These are phyloP conservation scores for Drosophila anceps DNA, from an alignment of 2,888 invertebrate species.

Conservation along the genomic window DNA sequence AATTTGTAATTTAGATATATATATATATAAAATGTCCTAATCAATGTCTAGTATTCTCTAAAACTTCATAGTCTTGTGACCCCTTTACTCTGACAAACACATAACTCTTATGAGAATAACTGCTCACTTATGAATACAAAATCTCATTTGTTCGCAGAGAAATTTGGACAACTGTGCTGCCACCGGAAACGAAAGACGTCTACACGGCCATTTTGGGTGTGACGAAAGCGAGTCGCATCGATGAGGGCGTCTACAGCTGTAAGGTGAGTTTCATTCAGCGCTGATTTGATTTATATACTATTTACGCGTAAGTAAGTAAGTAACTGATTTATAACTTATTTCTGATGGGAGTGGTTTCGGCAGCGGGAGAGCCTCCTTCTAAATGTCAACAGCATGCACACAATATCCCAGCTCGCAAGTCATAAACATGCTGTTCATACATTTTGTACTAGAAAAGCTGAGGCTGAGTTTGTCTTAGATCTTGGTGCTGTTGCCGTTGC, in stretches of 20 bases:
- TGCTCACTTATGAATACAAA: neutral
- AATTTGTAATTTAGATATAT: too few relatives aligned
- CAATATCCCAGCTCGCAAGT: slow-evolving; percentile 28
- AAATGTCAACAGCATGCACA: slow-evolving; percentile 27
- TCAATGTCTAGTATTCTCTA: too few relatives aligned
- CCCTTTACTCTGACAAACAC: neutral
- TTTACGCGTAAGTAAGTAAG: neutral
- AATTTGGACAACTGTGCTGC: slow-evolving; percentile 88
- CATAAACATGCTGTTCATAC: slow-evolving; percentile 59
- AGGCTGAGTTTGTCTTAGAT: slow-evolving; percentile 2
- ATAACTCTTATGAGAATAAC: neutral
- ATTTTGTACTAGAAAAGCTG: slow-evolving; percentile 5
- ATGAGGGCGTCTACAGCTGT: slow-evolving; percentile 93
- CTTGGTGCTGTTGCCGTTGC: slow-evolving; percentile 21
- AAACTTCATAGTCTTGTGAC: neutral
- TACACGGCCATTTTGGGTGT: slow-evolving; percentile 90
- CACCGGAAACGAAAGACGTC: slow-evolving; percentile 84
- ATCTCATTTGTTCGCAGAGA: slow-evolving; percentile 86
- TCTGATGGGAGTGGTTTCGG: neutral
- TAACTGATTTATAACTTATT: slow-evolving; percentile 69
- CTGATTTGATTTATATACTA: slow-evolving; percentile 41
- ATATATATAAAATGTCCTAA: too few relatives aligned
- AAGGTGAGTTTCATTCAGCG: slow-evolving; percentile 86
- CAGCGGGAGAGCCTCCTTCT: neutral
- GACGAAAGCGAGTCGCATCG: slow-evolving; percentile 89